Evolutionary conservation across 2,888 invertebrate species (phyloP), one percentile per base, ranked within the genome.

Genomic region (Hetaerina titia): DNA sequence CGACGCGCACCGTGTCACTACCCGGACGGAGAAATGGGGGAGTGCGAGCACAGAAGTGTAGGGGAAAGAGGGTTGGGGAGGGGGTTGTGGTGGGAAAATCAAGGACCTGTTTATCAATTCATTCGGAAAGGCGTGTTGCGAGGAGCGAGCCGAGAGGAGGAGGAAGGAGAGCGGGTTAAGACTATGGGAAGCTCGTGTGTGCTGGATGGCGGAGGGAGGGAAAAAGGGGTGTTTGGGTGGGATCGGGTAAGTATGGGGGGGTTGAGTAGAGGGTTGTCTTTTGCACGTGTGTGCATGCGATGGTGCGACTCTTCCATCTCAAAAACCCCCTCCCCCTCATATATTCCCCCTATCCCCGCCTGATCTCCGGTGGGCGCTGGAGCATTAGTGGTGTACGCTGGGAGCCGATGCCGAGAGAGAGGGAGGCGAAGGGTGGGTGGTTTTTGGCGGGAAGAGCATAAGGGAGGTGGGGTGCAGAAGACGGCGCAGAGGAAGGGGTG

Each of bases 101-200:
- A 92, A 92, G 92, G 64, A 69, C 92, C 92, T 92, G 92, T 92
- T 92, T 92, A 92, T 92, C 92, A 92, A 92, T 92, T 92, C 92
- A 92, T 92, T 92, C 92, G 69, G 64, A 92, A 92, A 92, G 92
- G 92, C 69, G 92, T 92, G 92, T 92, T 69, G 92, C 92, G 64
- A 74, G 64, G 69, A 45, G 45, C 13, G 31, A 31, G 19, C 13
- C 19, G 31, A 19, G 63, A 11, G 64, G 63, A 17, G 22, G 89
- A 60, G 15, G 31, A 56, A 15, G 7, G 58, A 88, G 45, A 57
- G 56, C 11, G 69, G 69, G 81, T 15, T 31, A 81, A 81, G 81
- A 81, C 81, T 81, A 81, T 81, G 81, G 81, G 81, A 81, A 81
- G 81, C 81, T 81, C n/a, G 11, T 25, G 81, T n/a, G 81, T 4